phyloP scores from a whole-genome alignment of 2,113 vertebrate genomes.

The Cyanoramphus novaezelandiae region DNA sequence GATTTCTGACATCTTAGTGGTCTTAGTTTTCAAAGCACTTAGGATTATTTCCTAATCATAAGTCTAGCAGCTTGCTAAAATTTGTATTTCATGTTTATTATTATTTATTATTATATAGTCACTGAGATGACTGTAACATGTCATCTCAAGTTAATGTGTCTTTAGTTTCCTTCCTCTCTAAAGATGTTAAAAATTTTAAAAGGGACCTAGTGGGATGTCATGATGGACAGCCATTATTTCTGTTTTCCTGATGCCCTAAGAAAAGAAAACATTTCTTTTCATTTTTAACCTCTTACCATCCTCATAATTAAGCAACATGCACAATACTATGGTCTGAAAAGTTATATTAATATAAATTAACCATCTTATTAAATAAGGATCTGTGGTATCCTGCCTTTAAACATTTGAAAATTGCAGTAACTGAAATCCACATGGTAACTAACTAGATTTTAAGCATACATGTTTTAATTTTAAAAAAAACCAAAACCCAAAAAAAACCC shows the following conservation, averaged over 20 bases:
- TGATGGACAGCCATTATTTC: not conserved
- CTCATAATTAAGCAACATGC: not conserved
- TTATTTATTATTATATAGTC: not conserved
- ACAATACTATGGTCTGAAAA: not conserved
- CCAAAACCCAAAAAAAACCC: too few relatives aligned
- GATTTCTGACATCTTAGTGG: not conserved
- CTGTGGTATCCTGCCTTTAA: not conserved
- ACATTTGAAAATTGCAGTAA: not conserved
- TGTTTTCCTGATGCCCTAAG: not conserved
- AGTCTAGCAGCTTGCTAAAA: not conserved
- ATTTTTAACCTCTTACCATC: not conserved
- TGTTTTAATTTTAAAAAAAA: not conserved
- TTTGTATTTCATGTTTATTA: not conserved
- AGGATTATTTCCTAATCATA: not conserved
- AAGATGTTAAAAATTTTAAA: not conserved
- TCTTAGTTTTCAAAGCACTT: not conserved
- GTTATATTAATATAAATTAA: not conserved
- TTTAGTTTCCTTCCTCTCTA: not conserved
- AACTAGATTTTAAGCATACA: not conserved
- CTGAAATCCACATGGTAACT: not conserved
- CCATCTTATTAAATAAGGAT: not conserved
- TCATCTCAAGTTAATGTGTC: not conserved
- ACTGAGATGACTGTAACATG: not conserved
- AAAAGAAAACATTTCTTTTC: fast-evolving
- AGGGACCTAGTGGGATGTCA: fast-evolving